phyloP scores from a whole-genome alignment of 2,797 vertebrate species.

The Chelmon rostratus region DNA sequence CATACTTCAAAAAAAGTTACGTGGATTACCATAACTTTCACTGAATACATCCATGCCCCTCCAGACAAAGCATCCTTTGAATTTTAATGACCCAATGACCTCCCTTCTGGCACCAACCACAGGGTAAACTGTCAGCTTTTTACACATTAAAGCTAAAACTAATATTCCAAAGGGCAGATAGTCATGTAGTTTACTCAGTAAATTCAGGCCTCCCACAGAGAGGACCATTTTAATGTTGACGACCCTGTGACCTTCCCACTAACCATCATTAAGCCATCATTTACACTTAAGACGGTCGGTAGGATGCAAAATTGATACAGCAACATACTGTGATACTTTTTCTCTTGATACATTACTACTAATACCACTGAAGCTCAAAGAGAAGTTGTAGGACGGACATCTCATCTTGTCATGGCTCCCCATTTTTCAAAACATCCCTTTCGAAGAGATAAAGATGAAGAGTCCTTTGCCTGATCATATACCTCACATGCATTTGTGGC shows the following conservation, averaged over 20 bases:
- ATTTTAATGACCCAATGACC: neutral
- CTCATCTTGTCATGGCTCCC: neutral
- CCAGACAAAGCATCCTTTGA: slow-evolving; percentile 6
- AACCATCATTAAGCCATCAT: slow-evolving; percentile 11
- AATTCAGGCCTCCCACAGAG: slow-evolving; percentile 24
- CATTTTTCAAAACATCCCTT: neutral
- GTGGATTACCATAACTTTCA: neutral
- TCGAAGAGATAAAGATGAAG: neutral
- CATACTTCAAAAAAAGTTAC: neutral
- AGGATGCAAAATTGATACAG: slow-evolving; percentile 1
- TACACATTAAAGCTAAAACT: neutral
- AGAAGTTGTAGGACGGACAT: neutral
- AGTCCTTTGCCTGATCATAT: no score
- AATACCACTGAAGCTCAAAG: neutral
- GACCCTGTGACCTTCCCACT: slow-evolving; percentile 32
- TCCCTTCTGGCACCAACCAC: neutral
- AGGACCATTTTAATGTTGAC: slow-evolving; percentile 23
- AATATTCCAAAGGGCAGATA: slow-evolving; percentile 10
- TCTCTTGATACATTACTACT: neutral
- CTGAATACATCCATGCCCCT: neutral
- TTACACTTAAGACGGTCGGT: neutral
- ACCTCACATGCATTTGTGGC: no score
- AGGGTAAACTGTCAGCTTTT: slow-evolving; percentile 5
- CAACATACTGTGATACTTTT: slow-evolving; percentile 1
- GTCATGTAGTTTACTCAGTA: slow-evolving; percentile 1